These are phyloP conservation scores for Lycaena phlaeas DNA, from an alignment of 2,888 invertebrate species.

Conservation along the genomic window DNA sequence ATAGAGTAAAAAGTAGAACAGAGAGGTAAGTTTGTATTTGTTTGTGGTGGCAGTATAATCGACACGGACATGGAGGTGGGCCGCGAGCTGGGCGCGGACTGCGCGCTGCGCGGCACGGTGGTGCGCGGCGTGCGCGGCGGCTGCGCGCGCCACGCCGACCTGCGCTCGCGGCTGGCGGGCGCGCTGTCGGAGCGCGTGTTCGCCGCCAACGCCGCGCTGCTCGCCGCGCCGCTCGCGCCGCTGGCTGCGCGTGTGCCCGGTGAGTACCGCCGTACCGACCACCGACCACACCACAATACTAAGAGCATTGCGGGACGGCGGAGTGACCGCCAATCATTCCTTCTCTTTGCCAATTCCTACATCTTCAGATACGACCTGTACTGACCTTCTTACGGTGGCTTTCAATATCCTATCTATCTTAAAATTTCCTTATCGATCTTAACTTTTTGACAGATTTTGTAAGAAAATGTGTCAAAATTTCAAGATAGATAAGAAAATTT, in stretches of 20 bases:
- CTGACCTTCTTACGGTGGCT: no score
- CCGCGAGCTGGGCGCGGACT: constrained; percentile 51
- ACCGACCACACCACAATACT: no score
- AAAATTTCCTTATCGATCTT: no score
- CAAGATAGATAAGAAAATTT: no score
- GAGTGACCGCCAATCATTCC: no score
- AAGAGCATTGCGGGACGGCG: no score
- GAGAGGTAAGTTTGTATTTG: not conserved
- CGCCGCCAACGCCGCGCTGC: constrained; percentile 34
- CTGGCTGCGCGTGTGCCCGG: constrained; percentile 20
- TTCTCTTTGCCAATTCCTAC: no score
- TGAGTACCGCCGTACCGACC: not conserved
- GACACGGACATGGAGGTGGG: constrained; percentile 80
- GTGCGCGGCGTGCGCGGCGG: constrained; percentile 48
- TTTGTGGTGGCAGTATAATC: constrained; percentile 75
- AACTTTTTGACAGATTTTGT: no score
- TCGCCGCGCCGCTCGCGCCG: constrained; percentile 26
- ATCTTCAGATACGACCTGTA: no score
- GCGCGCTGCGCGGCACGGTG: constrained; percentile 49
- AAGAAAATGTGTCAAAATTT: no score
- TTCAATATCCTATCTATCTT: no score
- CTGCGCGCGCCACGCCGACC: constrained; percentile 50
- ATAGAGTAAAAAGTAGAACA: no score
- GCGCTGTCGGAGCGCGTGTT: constrained; percentile 40
- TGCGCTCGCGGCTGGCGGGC: constrained; percentile 38